Evolutionary conservation across 2,888 invertebrate genomes (phyloP), one percentile per base, ranked within the genome.

Genomic region (Palloptera scutellata): DNA sequence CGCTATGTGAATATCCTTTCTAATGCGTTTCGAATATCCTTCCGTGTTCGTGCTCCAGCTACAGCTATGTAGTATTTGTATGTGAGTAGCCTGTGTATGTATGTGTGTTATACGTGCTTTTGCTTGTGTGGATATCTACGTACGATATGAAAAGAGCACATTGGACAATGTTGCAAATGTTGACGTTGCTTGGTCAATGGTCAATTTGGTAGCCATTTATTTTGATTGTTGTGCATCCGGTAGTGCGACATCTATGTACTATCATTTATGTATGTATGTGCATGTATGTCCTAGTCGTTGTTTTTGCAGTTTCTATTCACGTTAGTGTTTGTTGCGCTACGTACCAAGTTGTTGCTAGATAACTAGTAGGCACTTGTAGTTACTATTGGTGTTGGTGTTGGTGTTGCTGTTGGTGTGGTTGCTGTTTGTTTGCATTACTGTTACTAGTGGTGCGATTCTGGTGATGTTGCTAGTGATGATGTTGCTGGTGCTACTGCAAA

Each of bases 171-270:
- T 60, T 40, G 48, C 43, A 59, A 57, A 61, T 52, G 68, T 68
- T 61, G 68, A 61, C 43, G 55, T 60, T 64, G 64, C 41, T 45
- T 68, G 71, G 71, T 62, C 72, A 69, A 64, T 69, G 70, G 70
- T 70, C 70, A 72, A 69, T 72, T 70, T 70, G 67, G 66, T 61
- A 61, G 69, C 69, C 72, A 72, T 72, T 72, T 72, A 64, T 72
- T 81, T 78, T 74, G 79, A 78, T 78, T 80, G 78, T 78, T 78
- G 74, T 76, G 76, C 78, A 77, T 74, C 73, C 74, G 74, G 76
- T 64, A 58, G 57, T 61, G 60, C 64, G 65, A 65, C 41, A 41
- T 53, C 19, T 15, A 52, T n/a, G n/a, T 17, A 40, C 51, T 48
- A 64, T 51, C 57, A 41, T 41, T 55, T 43, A 12, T 13, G 48